A percentile compares a stretch with the other conserved stretches of the same genome.
Conservation (phyloP, 2,113 vertebrate genomes). For the Gambusia holbrooki region DNA sequence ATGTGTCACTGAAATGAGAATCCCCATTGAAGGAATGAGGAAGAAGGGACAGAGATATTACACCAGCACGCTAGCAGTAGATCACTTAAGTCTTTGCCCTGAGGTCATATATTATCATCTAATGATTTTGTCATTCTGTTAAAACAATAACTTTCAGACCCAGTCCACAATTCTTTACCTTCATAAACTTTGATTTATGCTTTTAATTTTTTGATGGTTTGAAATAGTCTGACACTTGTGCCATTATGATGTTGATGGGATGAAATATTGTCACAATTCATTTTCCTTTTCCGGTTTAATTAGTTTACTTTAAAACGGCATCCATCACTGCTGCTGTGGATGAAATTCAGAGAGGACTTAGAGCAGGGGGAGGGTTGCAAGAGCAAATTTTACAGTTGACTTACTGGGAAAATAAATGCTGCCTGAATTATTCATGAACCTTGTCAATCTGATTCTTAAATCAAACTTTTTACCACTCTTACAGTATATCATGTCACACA, state of each 20-base stretch:
- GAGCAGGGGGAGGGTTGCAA: slow-evolving; percentile 70
- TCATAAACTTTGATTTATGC: slow-evolving; percentile 91
- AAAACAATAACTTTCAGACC: slow-evolving; percentile 83
- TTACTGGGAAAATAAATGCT: slow-evolving; percentile 81
- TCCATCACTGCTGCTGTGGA: slow-evolving; percentile 89
- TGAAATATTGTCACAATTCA: slow-evolving; percentile 89
- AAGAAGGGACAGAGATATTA: slow-evolving; percentile 68
- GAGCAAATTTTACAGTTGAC: slow-evolving; percentile 84
- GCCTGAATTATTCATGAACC: slow-evolving; percentile 86
- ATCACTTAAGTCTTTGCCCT: slow-evolving; percentile 72
- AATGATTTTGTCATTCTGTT: slow-evolving; percentile 90
- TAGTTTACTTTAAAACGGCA: slow-evolving; percentile 92
- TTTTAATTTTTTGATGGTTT: slow-evolving; percentile 93
- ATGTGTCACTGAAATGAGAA: slow-evolving; percentile 59
- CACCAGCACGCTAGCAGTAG: slow-evolving; percentile 59
- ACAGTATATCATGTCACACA: slow-evolving; percentile 58
- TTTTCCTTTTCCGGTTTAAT: slow-evolving; percentile 88
- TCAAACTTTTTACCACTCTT: slow-evolving; percentile 55
- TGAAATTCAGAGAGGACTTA: slow-evolving; percentile 82
- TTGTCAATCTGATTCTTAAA: slow-evolving; percentile 73
- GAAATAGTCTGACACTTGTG: slow-evolving; percentile 87
- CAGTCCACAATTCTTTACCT: slow-evolving; percentile 42
- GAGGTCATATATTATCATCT: slow-evolving; percentile 85
- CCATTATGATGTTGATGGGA: slow-evolving; percentile 84
- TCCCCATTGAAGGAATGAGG: slow-evolving; percentile 59